A percentile compares a stretch with the other conserved stretches of the same genome.
Evolutionary conservation across 2,888 invertebrate species (phyloP).

Genomic region (Sthenelais limicola): DNA sequence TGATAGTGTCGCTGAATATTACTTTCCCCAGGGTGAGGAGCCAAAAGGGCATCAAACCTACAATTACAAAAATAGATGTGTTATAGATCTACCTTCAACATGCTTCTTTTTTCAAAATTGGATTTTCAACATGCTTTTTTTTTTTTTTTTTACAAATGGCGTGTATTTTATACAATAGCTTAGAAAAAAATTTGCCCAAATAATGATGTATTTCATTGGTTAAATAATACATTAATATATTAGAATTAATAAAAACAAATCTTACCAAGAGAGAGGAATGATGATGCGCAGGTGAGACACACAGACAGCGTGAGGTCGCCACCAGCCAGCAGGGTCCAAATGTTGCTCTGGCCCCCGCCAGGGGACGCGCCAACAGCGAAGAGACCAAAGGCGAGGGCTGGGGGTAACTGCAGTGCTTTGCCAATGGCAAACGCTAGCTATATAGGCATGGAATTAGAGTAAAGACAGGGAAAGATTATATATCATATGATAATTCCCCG

Average conservation of each 20-base stretch:
- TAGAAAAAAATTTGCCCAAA: too few species aligned
- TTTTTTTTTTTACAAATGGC: background rate
- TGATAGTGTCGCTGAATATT: background rate
- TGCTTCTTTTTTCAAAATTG: too few species aligned
- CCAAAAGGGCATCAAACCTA: slow-evolving; percentile 75
- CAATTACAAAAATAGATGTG: too few species aligned
- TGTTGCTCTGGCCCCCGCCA: slow-evolving; percentile 32
- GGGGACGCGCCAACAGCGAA: slow-evolving; percentile 18
- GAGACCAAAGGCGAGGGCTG: slow-evolving; percentile 27
- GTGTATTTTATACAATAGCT: background rate
- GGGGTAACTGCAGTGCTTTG: slow-evolving; percentile 49
- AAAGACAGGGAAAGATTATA: too few species aligned
- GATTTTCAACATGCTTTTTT: background rate
- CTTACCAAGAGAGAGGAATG: slow-evolving; percentile 7
- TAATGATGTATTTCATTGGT: too few species aligned
- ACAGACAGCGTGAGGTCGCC: slow-evolving; percentile 33
- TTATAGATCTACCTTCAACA: too few species aligned
- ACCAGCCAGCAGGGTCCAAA: slow-evolving; percentile 26
- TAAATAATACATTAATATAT: too few species aligned
- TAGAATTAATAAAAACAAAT: too few species aligned
- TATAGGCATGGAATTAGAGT: too few species aligned
- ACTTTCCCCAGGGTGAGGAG: slow-evolving; percentile 71
- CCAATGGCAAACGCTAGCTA: slow-evolving; percentile 43
- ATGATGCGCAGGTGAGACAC: slow-evolving; percentile 22
- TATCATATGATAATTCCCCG: too few species aligned